Base-by-base conservation (phyloP, 2,797 vertebrate genomes). In the Microctenopoma lineatum region DNA sequence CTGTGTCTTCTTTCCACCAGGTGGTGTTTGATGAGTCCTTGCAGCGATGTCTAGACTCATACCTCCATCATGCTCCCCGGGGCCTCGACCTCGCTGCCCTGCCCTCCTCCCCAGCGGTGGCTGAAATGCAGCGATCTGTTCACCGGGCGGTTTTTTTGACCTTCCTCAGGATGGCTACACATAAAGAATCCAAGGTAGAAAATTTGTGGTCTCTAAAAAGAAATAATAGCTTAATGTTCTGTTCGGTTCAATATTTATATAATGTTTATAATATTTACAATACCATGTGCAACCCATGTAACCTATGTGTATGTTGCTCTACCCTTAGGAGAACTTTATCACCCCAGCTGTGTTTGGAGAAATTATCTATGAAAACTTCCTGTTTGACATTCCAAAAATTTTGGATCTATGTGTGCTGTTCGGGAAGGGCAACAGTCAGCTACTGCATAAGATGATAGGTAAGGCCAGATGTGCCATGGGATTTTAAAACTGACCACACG, bases 361-460 rank as follows among this genome's bases (percentile, higher is more conserved):
- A 83, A 97, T 99, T 52, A 94, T 99, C 75, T 99, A 99, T 66
- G 94, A 98, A 41, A 97, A 99, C 91, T 99, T 95, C 89, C 91
- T 99, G 16, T 99, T 99, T 0, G 98, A 99, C 93, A 96, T 99
- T 92, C 97, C 98, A 1, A 99, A 99, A 92, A 96, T 99, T 66
- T 71, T 99, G 92, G 97, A 99, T 87, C 94, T 99, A 57, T 99
- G 97, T 54, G 95, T 96, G 60, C 94, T 99, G 21, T 99, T 96
- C 78, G 97, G 98, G 46, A 97, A 96, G 86, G 98, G 98, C 79
- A 99, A 99, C 72, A 69, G 90, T 9, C 89, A 90, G 16, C 91
- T 99, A 70, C 94, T 99, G 42, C 94, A 95, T 70, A 98, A 97
- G 90, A 98, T 99, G 97, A 97, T 98, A 7, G 96, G 97, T 98